Evolutionary conservation across 2,113 vertebrate genomes (phyloP).

Genomic region (Tiliqua scincoides): DNA sequence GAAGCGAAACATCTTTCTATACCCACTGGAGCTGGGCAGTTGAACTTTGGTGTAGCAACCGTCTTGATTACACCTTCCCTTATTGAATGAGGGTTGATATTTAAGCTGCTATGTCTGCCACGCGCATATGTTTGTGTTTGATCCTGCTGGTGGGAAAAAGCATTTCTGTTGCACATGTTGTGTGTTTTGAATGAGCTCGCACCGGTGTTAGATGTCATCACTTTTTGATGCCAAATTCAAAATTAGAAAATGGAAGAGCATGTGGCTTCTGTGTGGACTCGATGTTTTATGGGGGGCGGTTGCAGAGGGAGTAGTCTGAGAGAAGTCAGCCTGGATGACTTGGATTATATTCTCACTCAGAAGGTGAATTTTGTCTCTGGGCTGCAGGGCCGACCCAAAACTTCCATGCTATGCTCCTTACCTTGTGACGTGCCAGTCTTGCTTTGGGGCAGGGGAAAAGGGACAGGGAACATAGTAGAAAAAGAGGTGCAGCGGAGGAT

Average conservation of each 20-base stretch:
- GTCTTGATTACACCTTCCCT: too few relatives aligned
- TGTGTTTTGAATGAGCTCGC: neutral
- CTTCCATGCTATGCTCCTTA: too few relatives aligned
- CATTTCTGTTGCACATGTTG: neutral
- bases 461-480: too few relatives aligned
- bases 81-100: neutral
- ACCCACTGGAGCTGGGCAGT: neutral
- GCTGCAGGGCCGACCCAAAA: too few relatives aligned
- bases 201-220: neutral
- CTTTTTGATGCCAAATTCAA: neutral
- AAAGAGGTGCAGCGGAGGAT: too few relatives aligned
- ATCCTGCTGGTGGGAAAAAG: neutral
- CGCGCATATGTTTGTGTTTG: neutral
- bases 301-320: too few relatives aligned
- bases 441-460: too few relatives aligned
- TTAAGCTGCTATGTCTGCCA: neutral
- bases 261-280: neutral
- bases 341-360: too few relatives aligned
- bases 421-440: too few relatives aligned
- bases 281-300: too few relatives aligned
- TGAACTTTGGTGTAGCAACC: neutral
- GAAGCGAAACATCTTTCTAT: neutral
- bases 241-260: neutral
- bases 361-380: too few relatives aligned
- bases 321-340: too few relatives aligned